A percentile compares a stretch with the other conserved stretches of the same genome.
phyloP scores from a whole-genome alignment of 2,797 vertebrate species.

The Crenichthys baileyi region DNA sequence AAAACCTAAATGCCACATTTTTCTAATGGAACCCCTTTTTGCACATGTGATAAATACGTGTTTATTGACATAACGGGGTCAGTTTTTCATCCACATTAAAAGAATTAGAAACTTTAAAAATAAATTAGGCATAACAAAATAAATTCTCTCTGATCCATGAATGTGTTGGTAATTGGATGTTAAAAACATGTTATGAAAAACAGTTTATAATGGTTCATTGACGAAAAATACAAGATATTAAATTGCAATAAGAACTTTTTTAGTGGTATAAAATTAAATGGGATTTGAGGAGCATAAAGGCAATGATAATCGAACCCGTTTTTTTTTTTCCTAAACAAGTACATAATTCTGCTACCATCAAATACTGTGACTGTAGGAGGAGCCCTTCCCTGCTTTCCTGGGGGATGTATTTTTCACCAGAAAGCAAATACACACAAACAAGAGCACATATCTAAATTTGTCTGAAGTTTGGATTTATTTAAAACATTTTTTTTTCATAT shows the following conservation, averaged over 20 bases:
- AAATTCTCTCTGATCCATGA: neutral
- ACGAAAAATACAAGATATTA: neutral
- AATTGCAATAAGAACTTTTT: neutral
- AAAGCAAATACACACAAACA: neutral
- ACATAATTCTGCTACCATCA: neutral
- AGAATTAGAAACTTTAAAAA: neutral
- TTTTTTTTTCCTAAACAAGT: neutral
- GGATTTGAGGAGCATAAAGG: neutral
- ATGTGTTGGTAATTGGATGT: neutral
- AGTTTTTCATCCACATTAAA: neutral
- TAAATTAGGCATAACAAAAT: neutral
- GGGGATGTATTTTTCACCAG: neutral
- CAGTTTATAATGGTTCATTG: neutral
- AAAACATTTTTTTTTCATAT: neutral
- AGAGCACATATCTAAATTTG: neutral
- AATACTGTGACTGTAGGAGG: neutral
- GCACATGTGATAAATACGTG: neutral
- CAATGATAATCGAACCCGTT: neutral
- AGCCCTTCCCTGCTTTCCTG: neutral
- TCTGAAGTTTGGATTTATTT: neutral
- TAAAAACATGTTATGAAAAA: neutral
- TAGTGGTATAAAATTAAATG: neutral
- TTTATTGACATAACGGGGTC: neutral
- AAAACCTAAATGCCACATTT: constrained; percentile 22
- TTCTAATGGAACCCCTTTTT: neutral